A percentile compares a stretch with the other conserved stretches of the same genome.
Conservation (phyloP, 2,797 vertebrate species). For the Syncerus caffer region DNA sequence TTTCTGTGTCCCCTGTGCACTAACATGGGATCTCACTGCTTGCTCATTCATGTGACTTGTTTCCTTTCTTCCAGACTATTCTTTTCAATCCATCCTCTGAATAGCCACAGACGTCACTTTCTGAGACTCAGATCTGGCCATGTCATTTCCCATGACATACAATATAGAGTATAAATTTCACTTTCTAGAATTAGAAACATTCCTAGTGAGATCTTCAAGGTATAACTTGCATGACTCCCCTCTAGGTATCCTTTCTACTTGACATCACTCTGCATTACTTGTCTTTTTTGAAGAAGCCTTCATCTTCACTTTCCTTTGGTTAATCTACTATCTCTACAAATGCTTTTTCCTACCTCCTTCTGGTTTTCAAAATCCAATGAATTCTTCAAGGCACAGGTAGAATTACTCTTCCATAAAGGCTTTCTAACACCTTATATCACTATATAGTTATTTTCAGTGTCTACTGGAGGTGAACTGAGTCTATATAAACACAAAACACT, state of each 20-base stretch:
- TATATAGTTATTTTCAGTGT: background rate
- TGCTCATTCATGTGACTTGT: no score
- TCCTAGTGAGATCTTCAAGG: background rate
- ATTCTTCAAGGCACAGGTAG: background rate
- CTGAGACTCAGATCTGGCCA: background rate
- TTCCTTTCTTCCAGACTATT: background rate
- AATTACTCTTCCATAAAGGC: background rate
- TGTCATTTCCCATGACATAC: background rate
- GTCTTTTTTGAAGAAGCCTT: background rate
- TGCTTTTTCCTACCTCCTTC: background rate
- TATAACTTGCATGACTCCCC: background rate
- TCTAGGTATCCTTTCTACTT: background rate
- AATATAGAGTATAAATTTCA: background rate
- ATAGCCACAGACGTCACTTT: background rate
- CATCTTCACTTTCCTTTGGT: background rate
- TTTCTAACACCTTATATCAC: background rate
- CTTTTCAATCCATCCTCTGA: background rate
- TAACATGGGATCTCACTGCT: background rate
- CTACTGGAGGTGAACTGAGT: background rate
- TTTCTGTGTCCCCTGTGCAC: accelerated
- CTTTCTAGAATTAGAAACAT: background rate
- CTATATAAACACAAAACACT: background rate
- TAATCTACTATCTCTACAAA: background rate
- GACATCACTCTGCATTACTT: background rate
- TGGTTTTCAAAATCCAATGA: background rate